Percentiles rank a stretch among this genome's conserved stretches.
These are phyloP conservation scores for Clostera curtula DNA, from an alignment of 2,888 invertebrate species.

Conservation along the genomic window DNA sequence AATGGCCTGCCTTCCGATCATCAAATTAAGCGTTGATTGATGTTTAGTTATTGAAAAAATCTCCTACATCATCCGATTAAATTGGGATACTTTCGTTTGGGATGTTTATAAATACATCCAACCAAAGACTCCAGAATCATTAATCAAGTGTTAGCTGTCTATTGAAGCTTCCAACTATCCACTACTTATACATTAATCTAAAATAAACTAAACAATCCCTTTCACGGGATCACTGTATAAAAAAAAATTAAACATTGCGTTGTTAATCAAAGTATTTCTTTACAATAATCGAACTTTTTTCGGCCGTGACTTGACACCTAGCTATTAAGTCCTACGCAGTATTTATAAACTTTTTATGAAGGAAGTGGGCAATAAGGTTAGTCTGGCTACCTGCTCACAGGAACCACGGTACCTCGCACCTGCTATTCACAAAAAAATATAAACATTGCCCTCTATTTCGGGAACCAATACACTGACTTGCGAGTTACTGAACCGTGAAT, in stretches of 20 bases:
- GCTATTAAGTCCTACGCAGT: constrained; percentile 35
- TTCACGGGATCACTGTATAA: too few relatives aligned
- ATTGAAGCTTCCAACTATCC: constrained; percentile 35
- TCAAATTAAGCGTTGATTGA: too few relatives aligned
- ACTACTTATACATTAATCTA: constrained; percentile 43
- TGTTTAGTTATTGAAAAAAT: too few relatives aligned
- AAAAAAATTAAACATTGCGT: too few relatives aligned
- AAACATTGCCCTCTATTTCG: constrained; percentile 50
- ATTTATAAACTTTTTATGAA: constrained; percentile 48
- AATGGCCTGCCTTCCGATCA: too few relatives aligned
- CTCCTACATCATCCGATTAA: constrained; percentile 50
- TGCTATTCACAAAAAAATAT: constrained; percentile 60
- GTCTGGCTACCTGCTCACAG: constrained; percentile 44
- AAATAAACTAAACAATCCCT: constrained; percentile 46
- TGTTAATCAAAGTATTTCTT: constrained; percentile 22
- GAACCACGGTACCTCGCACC: constrained; percentile 42
- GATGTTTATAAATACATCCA: constrained; percentile 34
- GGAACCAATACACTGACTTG: constrained; percentile 36
- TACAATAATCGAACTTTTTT: constrained; percentile 26
- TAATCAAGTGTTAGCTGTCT: constrained; percentile 46
- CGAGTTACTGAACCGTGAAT: constrained; percentile 41
- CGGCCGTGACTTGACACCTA: constrained; percentile 44
- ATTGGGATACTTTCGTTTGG: constrained; percentile 26
- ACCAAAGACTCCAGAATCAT: constrained; percentile 38
- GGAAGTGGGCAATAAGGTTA: constrained; percentile 59